These are phyloP conservation scores for Pachypsylla venusta DNA, from an alignment of 1,140 invertebrate species.

Conservation along the genomic window DNA sequence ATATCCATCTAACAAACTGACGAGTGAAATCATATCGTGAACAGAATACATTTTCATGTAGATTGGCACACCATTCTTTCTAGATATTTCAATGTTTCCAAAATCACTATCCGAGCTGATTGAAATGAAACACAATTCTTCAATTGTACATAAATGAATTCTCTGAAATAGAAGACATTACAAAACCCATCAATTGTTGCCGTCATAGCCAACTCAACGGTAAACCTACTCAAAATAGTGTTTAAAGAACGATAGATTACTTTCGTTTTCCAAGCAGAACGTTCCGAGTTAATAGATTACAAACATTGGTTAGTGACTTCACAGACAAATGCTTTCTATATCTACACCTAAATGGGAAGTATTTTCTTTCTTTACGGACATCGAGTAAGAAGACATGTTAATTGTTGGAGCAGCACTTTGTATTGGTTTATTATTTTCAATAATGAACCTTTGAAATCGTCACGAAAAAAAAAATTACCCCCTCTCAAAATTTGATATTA, in stretches of 20 bases:
- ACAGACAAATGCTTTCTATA: too few relatives aligned
- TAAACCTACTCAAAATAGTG: not conserved
- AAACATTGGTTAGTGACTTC: too few relatives aligned
- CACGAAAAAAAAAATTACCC: too few relatives aligned
- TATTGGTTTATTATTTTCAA: too few relatives aligned
- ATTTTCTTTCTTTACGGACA: too few relatives aligned
- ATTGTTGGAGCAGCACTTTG: too few relatives aligned
- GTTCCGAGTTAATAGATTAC: not conserved
- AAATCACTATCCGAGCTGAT: conserved; percentile 41
- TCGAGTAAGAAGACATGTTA: too few relatives aligned
- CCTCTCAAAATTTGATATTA: too few relatives aligned
- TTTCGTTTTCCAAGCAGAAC: not conserved
- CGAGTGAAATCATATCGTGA: conserved; percentile 53
- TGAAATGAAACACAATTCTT: conserved; percentile 65
- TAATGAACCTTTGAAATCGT: too few relatives aligned
- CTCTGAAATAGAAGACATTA: conserved; percentile 34
- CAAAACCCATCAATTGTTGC: not conserved
- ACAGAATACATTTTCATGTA: conserved; percentile 50
- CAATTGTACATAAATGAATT: conserved; percentile 58
- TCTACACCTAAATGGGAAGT: too few relatives aligned
- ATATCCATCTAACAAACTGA: conserved; percentile 72
- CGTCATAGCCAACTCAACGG: conserved; percentile 14
- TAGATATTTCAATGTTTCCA: conserved; percentile 55
- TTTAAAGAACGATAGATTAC: conserved; percentile 15
- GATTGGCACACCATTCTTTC: conserved; percentile 59